These are phyloP conservation scores for Drosophila rubida DNA, from an alignment of 2,888 invertebrate species.

Conservation along the genomic window DNA sequence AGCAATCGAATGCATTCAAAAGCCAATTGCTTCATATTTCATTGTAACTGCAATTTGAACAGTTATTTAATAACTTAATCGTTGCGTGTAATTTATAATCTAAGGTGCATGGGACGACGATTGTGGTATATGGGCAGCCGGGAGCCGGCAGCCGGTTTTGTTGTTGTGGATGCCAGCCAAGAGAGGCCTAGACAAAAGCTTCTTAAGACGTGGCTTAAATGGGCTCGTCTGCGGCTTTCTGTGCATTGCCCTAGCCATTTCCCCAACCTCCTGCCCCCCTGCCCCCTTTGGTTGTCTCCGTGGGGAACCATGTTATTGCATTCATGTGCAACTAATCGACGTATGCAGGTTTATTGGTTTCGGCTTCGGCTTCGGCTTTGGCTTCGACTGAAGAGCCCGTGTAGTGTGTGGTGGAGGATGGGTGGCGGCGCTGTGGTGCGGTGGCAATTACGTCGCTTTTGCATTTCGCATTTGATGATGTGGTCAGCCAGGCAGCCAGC, in stretches of 20 bases:
- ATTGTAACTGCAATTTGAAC: background rate
- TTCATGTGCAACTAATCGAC: constrained; percentile 74
- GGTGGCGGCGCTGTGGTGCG: constrained; percentile 29
- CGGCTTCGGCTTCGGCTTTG: constrained; percentile 52
- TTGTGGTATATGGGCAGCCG: constrained; percentile 4
- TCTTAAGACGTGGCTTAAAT: constrained; percentile 63
- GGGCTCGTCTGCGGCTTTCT: constrained; percentile 52
- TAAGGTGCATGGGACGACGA: background rate
- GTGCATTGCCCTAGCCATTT: constrained; percentile 16
- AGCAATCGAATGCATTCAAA: background rate
- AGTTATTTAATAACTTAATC: background rate
- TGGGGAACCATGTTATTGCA: constrained; percentile 43
- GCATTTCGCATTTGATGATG: constrained; percentile 73
- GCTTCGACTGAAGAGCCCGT: constrained; percentile 38
- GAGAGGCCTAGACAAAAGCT: constrained; percentile 45
- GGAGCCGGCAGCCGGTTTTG: background rate
- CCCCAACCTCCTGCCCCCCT: background rate
- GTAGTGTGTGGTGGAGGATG: constrained; percentile 5
- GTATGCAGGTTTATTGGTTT: constrained; percentile 75
- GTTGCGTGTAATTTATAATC: constrained; percentile 11
- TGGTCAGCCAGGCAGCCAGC: constrained; percentile 58
- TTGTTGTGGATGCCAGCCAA: background rate
- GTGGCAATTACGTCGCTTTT: constrained; percentile 69
- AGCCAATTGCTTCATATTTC: background rate
- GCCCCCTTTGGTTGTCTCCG: background rate